Evolutionary conservation across 2,888 invertebrate genomes (phyloP), one percentile per base, ranked within the genome.

Genomic region (Eumerus sabulonum): DNA sequence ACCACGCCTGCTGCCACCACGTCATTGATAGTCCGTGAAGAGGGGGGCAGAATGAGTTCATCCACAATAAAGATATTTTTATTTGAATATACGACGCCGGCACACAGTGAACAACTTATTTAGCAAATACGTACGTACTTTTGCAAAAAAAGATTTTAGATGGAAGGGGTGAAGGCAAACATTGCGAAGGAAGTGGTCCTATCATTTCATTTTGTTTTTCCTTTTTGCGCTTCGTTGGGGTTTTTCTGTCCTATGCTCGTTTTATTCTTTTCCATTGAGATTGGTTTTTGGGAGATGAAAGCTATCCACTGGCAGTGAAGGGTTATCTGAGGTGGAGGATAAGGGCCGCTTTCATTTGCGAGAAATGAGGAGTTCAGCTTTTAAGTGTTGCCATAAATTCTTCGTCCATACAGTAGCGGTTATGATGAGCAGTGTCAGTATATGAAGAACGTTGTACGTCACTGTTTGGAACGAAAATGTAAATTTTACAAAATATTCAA

Each of bases 31-130:
- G 50, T 64, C 76, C 11, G 7, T 36, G n/a, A 16, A 62, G 66
- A 50, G 50, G 27, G 50, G 68, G 79, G 68, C 38, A 64, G 68
- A 64, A 64, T 74, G 27, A 27, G 27, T 27, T 73, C 68, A 73
- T 79, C 64, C 79, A 68, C 73, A 73, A 79, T 79, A 73, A 79
- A 79, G 79, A 79, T 73, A 74, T 79, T 79, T 79, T 79, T 79
- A 79, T 79, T 79, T 79, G 79, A 79, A 79, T 79, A 79, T 79
- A 79, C 79, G 79, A 73, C 79, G 68, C 68, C 54, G 73, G 48
- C 68, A 73, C 73, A 68, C 79, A 72, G 54, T 56, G 79, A 79
- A 79, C 73, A 70, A 79, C 79, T 79, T 79, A 79, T 73, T 79
- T 79, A 79, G 64, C 79, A 79, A 79, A 79, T 70, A 73, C 73